A percentile compares a stretch with the other conserved stretches of the same genome.
Conservation (phyloP, 2,113 vertebrate genomes). For the Phylloscopus trochilus region DNA sequence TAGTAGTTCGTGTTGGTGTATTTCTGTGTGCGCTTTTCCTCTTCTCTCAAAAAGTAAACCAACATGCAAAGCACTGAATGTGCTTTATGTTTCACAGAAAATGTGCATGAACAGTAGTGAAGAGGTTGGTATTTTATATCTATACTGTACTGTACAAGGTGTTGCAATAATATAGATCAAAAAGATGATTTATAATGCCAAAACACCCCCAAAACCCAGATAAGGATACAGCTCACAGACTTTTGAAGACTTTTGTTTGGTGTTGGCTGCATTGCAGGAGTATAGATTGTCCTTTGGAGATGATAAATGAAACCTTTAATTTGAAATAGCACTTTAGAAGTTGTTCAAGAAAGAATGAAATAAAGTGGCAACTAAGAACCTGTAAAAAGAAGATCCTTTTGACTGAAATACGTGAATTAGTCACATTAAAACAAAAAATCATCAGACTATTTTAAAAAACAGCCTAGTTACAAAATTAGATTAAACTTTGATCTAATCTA, state of each 20-base stretch:
- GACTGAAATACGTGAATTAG: neutral
- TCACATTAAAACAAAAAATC: neutral
- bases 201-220: fast-evolving
- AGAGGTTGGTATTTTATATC: neutral
- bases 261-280: neutral
- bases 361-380: neutral
- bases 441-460: neutral
- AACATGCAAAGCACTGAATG: neutral
- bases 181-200: neutral
- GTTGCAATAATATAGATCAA: neutral
- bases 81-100: neutral
- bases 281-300: neutral
- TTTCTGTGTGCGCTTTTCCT: neutral
- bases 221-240: neutral
- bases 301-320: neutral
- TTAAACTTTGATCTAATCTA: neutral
- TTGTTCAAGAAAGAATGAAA: neutral
- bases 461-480: neutral
- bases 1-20: neutral
- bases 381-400: neutral
- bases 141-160: neutral
- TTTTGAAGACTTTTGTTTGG: neutral
- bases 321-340: neutral
- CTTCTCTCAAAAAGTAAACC: neutral
- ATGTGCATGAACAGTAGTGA: neutral